Percentiles rank a stretch among this genome's conserved stretches.
Evolutionary conservation across 1,140 invertebrate species (phyloP).

Genomic region (Caenorhabditis latens): DNA sequence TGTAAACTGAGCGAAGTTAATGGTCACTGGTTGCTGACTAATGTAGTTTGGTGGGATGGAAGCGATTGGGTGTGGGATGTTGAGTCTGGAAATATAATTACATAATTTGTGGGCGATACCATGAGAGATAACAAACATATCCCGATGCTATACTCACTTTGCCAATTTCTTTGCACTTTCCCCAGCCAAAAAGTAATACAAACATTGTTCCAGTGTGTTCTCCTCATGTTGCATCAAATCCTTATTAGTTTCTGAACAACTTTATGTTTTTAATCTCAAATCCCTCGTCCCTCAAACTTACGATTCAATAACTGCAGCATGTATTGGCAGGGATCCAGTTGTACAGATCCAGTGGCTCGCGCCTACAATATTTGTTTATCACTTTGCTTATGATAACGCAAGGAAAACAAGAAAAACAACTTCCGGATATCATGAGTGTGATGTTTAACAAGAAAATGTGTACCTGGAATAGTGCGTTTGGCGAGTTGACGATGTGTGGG

Average conservation of each 20-base stretch:
- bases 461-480: conserved; percentile 57
- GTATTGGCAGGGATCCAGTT: conserved; percentile 73
- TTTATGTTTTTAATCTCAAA: conserved; percentile 23
- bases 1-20: conserved; percentile 53
- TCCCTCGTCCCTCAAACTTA: conserved; percentile 63
- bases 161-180: conserved; percentile 70
- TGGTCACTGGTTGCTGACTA: conserved; percentile 50
- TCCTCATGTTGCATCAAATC: conserved; percentile 73
- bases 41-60: conserved; percentile 72
- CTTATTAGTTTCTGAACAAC: conserved; percentile 67
- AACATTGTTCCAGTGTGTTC: conserved; percentile 74
- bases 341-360: conserved; percentile 59
- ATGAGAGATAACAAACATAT: too few species aligned
- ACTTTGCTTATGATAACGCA: neutral
- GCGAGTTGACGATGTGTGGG: conserved; percentile 54
- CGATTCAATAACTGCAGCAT: conserved; percentile 69
- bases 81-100: conserved; percentile 62
- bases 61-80: conserved; percentile 74
- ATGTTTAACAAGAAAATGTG: neutral
- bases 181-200: conserved; percentile 76
- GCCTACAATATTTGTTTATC: conserved; percentile 59
- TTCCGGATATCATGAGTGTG: conserved; percentile 44
- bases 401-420: neutral
- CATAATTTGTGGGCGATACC: neutral
- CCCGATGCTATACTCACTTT: neutral